Evolutionary conservation across 2,888 invertebrate species (phyloP), one percentile per base, ranked within the genome.

Genomic region (Galerucella nymphaeae): DNA sequence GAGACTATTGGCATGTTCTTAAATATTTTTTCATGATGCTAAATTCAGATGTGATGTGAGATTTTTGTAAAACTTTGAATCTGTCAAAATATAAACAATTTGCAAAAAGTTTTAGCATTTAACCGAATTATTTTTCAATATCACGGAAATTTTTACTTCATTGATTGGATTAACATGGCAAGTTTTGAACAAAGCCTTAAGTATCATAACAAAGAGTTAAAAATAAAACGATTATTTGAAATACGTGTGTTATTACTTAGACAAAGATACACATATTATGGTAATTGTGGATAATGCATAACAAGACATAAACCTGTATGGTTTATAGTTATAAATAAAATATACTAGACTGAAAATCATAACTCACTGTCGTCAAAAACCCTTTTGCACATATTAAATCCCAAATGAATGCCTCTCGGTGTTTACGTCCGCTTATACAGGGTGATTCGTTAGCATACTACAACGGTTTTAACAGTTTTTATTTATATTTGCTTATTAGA

Each of bases 341-440:
- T 73, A 64, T 73, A 73, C 70, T 58, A 62, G 42, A 57, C 45
- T 65, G 20, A 61, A 45, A 48, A 55, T 23, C 62, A 66, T 74
- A 74, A 71, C 41, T 74, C 74, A 70, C 42, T 48, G 68, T 66
- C 66, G 66, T 71, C 69, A 74, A 69, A 67, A 74, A 63, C 64
- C 50, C 59, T 74, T 74, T 74, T 74, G 68, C 71, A 66, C 71
- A 69, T 65, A 74, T 71, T 72, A 58, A 62, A 69, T 68, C 45
- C 23, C 14, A 42, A 57, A 74, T 69, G 66, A 71, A 68, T 45
- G 62, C 30, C 63, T 69, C 53, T 66, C 59, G 41, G 41, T 58
- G 64, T 48, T 57, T 48, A 57, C 48, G 55, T 55, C 55, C 30
- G 18, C 58, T 48, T 41, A 30, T 41, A 64, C 14, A 70, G 65